Percentiles rank a stretch among this genome's conserved stretches.
Evolutionary conservation across 2,113 vertebrate species (phyloP).

Genomic region (Perognathus longimembris): DNA sequence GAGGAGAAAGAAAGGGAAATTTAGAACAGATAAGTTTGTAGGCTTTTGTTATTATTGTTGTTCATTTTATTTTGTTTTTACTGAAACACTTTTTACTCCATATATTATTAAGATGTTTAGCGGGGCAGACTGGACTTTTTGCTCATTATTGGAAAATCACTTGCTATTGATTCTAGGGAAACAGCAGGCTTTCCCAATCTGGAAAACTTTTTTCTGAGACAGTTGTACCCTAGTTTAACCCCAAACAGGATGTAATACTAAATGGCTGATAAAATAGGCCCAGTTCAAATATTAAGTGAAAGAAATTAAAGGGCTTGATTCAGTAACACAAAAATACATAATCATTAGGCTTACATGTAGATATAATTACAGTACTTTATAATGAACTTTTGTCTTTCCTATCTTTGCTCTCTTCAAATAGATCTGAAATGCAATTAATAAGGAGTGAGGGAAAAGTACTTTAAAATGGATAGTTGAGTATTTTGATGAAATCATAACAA

Average conservation of each 20-base stretch:
- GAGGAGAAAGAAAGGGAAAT: neutral
- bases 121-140: neutral
- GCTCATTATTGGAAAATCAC: neutral
- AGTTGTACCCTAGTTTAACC: constrained; percentile 13
- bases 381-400: neutral
- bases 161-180: neutral
- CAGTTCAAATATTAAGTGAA: constrained; percentile 24
- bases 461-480: neutral
- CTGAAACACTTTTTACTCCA: neutral
- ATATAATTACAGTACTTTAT: constrained; percentile 2
- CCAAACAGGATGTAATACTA: neutral
- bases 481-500: neutral
- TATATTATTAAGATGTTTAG: neutral
- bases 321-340: neutral
- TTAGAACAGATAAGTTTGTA: neutral
- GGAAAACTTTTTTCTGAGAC: constrained; percentile 29
- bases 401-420: neutral
- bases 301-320: constrained; percentile 30
- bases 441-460: neutral
- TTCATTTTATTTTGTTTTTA: neutral
- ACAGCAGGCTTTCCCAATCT: neutral
- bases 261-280: neutral
- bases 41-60: neutral
- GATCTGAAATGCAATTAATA: constrained; percentile 5
- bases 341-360: neutral